Conservation (phyloP, 2,888 invertebrate genomes). For the Drosophila hamatofila region DNA sequence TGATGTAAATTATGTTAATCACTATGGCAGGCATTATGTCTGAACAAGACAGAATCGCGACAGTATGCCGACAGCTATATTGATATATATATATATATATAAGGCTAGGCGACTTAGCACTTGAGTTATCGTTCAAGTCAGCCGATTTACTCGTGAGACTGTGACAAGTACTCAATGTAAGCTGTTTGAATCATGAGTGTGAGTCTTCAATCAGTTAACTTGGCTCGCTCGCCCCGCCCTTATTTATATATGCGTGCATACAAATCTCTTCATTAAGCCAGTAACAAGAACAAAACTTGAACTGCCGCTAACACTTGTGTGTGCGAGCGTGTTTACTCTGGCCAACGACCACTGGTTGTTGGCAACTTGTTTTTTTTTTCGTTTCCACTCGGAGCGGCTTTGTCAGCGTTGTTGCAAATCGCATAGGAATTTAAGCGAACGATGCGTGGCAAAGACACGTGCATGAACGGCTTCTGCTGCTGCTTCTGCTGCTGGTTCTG, state of each 20-base stretch:
- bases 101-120: background rate
- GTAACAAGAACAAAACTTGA: constrained; percentile 12
- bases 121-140: constrained; percentile 21
- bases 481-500: background rate
- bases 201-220: constrained; percentile 4
- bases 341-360: constrained; percentile 8
- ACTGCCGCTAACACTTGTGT: background rate
- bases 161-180: background rate
- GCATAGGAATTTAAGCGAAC: constrained; percentile 5
- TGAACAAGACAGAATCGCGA: constrained; percentile 23
- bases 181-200: constrained; percentile 4
- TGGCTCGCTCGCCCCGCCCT: constrained; percentile 1
- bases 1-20: constrained; percentile 43
- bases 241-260: constrained; percentile 49
- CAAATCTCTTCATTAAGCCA: constrained; percentile 51
- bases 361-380: constrained; percentile 10
- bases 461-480: constrained; percentile 6
- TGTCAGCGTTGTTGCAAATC: constrained; percentile 26
- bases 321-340: constrained; percentile 2
- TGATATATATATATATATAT: background rate
- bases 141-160: constrained; percentile 41
- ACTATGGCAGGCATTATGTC: constrained; percentile 32
- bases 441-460: constrained; percentile 56
- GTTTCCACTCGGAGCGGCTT: background rate
- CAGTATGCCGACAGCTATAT: constrained; percentile 30